Conservation (phyloP, 2,113 vertebrate genomes). For the Dendrocopos noguchii region DNA sequence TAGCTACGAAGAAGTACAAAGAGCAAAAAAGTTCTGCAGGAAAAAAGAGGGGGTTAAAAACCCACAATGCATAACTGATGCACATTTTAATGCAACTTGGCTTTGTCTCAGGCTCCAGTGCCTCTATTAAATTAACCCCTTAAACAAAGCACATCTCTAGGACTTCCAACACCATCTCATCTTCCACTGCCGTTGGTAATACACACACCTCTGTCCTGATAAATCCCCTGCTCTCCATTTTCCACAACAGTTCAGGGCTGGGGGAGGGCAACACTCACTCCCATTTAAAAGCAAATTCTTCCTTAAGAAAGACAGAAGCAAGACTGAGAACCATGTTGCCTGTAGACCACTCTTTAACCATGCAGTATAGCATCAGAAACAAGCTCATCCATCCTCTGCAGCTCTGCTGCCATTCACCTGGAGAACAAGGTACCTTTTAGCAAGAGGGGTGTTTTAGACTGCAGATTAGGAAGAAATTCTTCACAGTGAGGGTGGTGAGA, state of each 20-base stretch:
- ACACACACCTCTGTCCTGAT: background rate
- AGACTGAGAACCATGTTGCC: accelerated
- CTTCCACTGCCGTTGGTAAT: background rate
- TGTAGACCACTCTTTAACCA: background rate
- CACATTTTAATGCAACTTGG: background rate
- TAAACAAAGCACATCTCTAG: background rate
- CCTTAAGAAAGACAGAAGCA: accelerated
- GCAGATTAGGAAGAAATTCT: no score
- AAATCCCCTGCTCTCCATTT: background rate
- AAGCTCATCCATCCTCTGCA: background rate
- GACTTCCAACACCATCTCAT: background rate
- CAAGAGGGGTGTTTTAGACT: no score
- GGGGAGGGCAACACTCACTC: accelerated
- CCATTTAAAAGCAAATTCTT: background rate
- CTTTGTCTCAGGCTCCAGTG: background rate
- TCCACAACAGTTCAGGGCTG: background rate
- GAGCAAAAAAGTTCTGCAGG: background rate
- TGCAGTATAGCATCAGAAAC: accelerated
- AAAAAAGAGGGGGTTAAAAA: no score
- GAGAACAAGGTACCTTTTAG: no score
- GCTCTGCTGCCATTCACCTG: background rate
- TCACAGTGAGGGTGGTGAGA: no score
- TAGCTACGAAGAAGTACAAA: background rate
- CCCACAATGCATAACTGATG: background rate
- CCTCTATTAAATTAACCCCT: background rate